These are phyloP conservation scores for Sinocyclocheilus grahami DNA, from an alignment of 2,113 vertebrate genomes.

Conservation along the genomic window DNA sequence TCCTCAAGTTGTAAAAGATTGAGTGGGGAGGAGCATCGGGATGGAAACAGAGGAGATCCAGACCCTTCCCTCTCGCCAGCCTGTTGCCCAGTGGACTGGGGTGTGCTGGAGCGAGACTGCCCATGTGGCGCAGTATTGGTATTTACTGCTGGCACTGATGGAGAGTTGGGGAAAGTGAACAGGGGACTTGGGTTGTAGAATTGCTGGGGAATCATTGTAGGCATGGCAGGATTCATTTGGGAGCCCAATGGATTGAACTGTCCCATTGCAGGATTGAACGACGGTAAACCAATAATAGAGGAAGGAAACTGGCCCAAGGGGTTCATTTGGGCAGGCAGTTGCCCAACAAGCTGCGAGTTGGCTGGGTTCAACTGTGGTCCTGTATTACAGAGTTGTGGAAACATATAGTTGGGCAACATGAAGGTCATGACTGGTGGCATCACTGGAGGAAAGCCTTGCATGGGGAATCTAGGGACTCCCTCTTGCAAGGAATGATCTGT, in stretches of 20 bases:
- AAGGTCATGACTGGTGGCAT: conserved; percentile 40
- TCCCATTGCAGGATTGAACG: conserved; percentile 13
- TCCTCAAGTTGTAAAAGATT: conserved; percentile 90
- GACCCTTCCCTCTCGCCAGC: conserved; percentile 64
- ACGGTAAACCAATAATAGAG: not conserved
- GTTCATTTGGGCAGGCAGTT: conserved; percentile 17
- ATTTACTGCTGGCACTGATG: conserved; percentile 28
- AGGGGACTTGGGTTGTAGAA: conserved; percentile 74
- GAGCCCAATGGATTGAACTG: conserved; percentile 20
- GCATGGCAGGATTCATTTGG: conserved; percentile 47
- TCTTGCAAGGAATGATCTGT: conserved; percentile 25
- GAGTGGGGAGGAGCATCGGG: conserved; percentile 87
- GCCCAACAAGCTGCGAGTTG: conserved; percentile 5
- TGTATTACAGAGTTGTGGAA: conserved; percentile 10
- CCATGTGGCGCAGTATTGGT: conserved; percentile 51
- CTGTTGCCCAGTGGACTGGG: conserved; percentile 70
- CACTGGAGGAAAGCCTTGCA: conserved; percentile 31
- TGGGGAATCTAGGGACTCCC: conserved; percentile 12
- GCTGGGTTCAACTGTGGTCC: conserved; percentile 4
- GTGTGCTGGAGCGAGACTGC: conserved; percentile 79
- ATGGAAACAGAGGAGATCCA: conserved; percentile 83
- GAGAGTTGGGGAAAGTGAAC: conserved; percentile 48
- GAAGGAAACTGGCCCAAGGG: conserved; percentile 30
- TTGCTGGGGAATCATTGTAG: conserved; percentile 59
- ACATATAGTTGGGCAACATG: conserved; percentile 43